A percentile compares a stretch with the other conserved stretches of the same genome.
Evolutionary conservation across 53 echinoderm and acorn worm genomes (phyloP).

Genomic region (Echinometra lucunter): DNA sequence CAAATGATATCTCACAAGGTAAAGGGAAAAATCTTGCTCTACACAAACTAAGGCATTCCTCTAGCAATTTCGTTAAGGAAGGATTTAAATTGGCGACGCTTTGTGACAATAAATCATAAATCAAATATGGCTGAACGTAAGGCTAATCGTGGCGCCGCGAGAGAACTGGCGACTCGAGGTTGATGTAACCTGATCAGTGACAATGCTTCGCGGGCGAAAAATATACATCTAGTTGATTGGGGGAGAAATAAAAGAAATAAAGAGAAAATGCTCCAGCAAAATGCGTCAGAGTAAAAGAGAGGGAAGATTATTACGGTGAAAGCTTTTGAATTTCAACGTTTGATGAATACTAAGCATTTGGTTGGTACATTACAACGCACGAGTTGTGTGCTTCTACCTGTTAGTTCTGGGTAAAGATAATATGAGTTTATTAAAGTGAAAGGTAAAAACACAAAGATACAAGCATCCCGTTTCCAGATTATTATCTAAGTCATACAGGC

Average conservation of each 20-base stretch:
- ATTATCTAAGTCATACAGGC: neutral
- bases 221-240: constrained; percentile 61
- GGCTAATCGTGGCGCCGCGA: constrained; percentile 57
- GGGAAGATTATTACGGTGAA: constrained; percentile 53
- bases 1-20: neutral
- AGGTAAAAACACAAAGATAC: neutral
- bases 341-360: neutral
- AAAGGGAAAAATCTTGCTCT: neutral
- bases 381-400: neutral
- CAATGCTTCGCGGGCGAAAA: constrained; percentile 60
- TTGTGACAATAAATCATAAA: neutral
- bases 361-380: neutral
- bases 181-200: constrained; percentile 63
- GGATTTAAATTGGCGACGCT: neutral
- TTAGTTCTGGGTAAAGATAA: neutral
- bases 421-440: neutral
- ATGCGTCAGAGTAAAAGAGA: constrained; percentile 47
- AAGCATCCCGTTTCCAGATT: neutral
- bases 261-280: constrained; percentile 39
- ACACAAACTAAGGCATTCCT: neutral
- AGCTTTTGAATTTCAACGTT: constrained; percentile 57
- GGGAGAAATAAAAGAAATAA: neutral
- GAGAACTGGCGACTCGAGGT: constrained; percentile 30
- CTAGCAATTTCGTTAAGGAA: neutral
- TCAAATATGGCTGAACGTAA: neutral